Base-by-base conservation (phyloP, 2,888 invertebrate species). In the Tachystola acroxantha region DNA sequence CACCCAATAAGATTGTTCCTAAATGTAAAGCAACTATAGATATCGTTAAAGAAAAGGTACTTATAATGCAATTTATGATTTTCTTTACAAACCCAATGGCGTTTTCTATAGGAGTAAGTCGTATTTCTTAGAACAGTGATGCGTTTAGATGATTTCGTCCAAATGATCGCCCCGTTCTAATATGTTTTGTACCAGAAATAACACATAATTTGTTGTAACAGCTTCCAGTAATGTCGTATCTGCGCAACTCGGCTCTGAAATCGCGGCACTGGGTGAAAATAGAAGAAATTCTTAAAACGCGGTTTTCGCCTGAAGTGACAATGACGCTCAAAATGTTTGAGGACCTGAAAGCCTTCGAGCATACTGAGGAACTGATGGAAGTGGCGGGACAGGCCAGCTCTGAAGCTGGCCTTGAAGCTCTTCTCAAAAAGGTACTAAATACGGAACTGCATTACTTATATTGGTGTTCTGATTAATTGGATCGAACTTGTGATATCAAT, bases 331-430 rank as follows among this genome's bases (percentile, higher is more conserved):
- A 89, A 9, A 75, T 90, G 13, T 88, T 96, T 31, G 93, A 94
- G 41, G 90, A 92, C 1, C 80, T 93, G 3, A 89, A 92, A n/a
- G 93, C 92, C 0, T 96, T 96, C 73, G 89, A 90, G 32, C 90
- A 91, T 53, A 90, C 91, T 0, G 90, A 92, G 7, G 91, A 92
- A 43, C 72, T 97, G 10, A 93, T 94, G 90, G 95, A 96, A 62
- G 91, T 97, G 6, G 94, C 96, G 0, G 93, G 93, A 0, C 94
- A 95, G 65, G 97, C 97, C 0, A 95, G 94, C 52, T 95, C 96
- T 2, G 97, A 97, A 68, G 92, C 93, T 2, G 92, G 93, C 4
- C 87, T 97, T 7, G 96, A 97, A 73, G 78, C 82, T 5, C 88
- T 96, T 58, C 80, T 97, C 4, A 94, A 92, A 59, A 95, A 93